These are phyloP conservation scores for Phenganax marumi DNA, from an alignment of 92 coral and sea anemone species.

Conservation along the genomic window DNA sequence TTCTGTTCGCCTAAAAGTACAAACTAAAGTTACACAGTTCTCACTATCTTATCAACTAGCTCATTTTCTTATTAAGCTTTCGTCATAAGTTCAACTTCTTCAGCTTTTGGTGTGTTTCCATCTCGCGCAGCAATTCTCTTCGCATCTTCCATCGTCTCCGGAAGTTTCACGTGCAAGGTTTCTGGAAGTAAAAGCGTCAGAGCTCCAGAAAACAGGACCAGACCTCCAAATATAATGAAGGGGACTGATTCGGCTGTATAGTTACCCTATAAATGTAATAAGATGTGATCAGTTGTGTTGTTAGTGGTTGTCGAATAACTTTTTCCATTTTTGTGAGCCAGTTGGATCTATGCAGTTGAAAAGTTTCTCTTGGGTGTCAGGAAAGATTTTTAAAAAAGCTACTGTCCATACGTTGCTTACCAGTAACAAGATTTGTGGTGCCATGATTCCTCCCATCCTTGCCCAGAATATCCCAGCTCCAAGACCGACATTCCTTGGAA, in stretches of 20 bases:
- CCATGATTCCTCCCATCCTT: conserved; percentile 22
- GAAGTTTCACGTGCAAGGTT: conserved; percentile 17
- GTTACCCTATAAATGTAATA: neutral
- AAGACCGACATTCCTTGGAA: conserved; percentile 24
- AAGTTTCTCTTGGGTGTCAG: neutral
- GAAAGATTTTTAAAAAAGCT: neutral
- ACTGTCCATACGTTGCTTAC: neutral
- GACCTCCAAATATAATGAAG: conserved; percentile 19
- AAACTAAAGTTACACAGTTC: no score
- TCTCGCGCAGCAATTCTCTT: neutral
- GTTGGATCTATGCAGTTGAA: neutral
- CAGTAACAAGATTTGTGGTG: conserved; percentile 32
- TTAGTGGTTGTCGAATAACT: neutral
- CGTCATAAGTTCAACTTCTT: neutral
- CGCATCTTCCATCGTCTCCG: conserved; percentile 29
- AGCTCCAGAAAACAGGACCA: neutral
- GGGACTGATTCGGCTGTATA: conserved; percentile 28
- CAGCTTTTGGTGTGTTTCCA: neutral
- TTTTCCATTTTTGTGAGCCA: neutral
- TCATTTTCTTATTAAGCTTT: neutral
- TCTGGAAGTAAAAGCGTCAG: conserved; percentile 21
- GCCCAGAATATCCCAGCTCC: conserved; percentile 44
- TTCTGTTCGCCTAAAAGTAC: no score
- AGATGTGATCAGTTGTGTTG: neutral
- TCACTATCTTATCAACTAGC: no score